Evolutionary conservation across 2,888 invertebrate species (phyloP), one percentile per base, ranked within the genome.

Genomic region (Sclerodermus sp.): DNA sequence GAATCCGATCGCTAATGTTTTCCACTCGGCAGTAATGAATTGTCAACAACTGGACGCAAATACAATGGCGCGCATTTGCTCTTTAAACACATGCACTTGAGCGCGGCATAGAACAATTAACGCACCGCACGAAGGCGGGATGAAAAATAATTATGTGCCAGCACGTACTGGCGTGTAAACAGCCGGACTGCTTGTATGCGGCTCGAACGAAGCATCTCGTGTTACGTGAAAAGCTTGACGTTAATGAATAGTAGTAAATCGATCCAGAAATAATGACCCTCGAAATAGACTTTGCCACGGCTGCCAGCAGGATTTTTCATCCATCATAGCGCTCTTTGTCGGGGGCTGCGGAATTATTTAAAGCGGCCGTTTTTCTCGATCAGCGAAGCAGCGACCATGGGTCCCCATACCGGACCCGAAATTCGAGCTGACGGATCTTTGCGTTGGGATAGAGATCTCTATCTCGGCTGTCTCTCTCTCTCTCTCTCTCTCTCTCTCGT

Each of bases 191-290:
- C 41, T 53, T 47, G 53, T 41, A 40, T 38, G 46, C 39, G 48
- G 50, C 43, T 45, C 40, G 44, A 47, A 47, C 43, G 58, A 49
- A 54, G 52, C 56, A 56, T 60, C 64, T 60, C 56, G 58, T 48
- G 55, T 63, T 64, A 56, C 63, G 57, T 47, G 64, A 49, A 60
- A 60, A 63, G 56, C 49, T 53, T 49, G 62, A 64, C 62, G 64
- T 53, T 63, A 63, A 63, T 56, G 64, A 63, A 63, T 64, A 60
- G 61, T 58, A 55, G 61, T 64, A 64, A 63, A 60, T 61, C 58
- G 61, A 63, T 64, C 62, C 53, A 58, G 61, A 60, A 63, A 63
- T 63, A 63, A 63, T 63, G 64, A 63, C 58, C 47, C 61, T 60
- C 47, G 55, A 63, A 64, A 64, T 63, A 64, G 61, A 54, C 37